Conservation (phyloP, 2,113 vertebrate genomes). For the Psittacula cyanocephala region DNA sequence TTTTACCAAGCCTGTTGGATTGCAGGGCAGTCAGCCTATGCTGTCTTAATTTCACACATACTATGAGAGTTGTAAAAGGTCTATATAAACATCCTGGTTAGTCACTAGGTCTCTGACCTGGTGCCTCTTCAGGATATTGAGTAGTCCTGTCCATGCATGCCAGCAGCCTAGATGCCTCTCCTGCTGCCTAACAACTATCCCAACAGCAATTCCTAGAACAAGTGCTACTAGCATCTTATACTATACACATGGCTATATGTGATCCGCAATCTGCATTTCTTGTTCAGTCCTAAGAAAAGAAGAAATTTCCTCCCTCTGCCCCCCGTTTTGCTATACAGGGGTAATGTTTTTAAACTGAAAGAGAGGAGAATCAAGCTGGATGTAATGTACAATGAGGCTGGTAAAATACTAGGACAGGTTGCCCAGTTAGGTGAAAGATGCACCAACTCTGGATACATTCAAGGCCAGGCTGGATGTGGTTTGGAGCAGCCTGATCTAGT, state of each 20-base stretch:
- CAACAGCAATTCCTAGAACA: neutral
- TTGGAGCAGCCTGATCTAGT: neutral
- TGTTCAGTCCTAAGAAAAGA: neutral
- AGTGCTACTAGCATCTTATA: neutral
- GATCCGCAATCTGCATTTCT: neutral
- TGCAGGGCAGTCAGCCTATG: neutral
- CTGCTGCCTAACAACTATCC: neutral
- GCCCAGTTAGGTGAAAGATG: neutral
- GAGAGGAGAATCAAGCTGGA: neutral
- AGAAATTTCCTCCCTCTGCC: neutral
- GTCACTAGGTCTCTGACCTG: neutral
- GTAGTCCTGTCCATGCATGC: neutral
- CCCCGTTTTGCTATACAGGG: neutral
- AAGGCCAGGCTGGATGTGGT: neutral
- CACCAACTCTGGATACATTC: neutral
- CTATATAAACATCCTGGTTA: neutral
- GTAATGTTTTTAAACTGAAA: neutral
- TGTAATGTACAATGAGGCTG: neutral
- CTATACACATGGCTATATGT: rapidly evolving
- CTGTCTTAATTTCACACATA: neutral
- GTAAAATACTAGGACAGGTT: neutral
- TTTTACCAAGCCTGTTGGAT: neutral
- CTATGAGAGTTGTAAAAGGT: neutral
- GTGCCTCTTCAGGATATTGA: neutral
- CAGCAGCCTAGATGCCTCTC: neutral